Base-by-base conservation (phyloP, 2,113 vertebrate genomes). In the Varanus salvator region DNA sequence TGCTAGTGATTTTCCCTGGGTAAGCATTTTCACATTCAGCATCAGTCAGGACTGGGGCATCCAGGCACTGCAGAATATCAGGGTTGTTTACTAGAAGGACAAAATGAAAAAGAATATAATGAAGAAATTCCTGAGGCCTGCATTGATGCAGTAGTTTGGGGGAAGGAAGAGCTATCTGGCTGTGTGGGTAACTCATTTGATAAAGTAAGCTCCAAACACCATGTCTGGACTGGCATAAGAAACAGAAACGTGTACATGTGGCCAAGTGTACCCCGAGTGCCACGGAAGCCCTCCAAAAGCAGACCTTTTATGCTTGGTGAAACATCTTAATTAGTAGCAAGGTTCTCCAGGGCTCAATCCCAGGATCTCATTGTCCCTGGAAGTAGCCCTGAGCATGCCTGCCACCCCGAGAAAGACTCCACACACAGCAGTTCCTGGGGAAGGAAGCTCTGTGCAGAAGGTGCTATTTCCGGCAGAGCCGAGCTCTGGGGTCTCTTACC, bases 1-100 rank as follows among this genome's bases (percentile, higher is more conserved):
- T 99, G 0, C n/a, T 0, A 29, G 98, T 98, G 91, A 99, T 98
- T 93, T 97, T 0, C 1, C 97, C 96, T 52, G 98, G 98, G 94
- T 99, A 99, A 21, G 98, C 2, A 0, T 1, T 38, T 60, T 1
- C 90, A 90, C 98, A 99, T 6, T 86, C 64, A 0, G 17, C 76
- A 60, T 97, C 78, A 0, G 96, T 95, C 93, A 99, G 97, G 75
- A 99, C 94, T 0, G 98, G 98, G 52, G 96, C 98, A 0, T 97
- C 0, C 95, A 99, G 95, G 93, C 98, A 99, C 95, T 94, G 98
- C 95, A 99, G 92, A 1, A 75, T 25, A 5, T 98, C 97, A 0
- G 98, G 98, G 87, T 97, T 98, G 27, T 93, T 57, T 74, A 0
- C 98, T 98, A 31, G 27, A 91, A 92, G 71, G 71, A 91, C 83